A percentile compares a stretch with the other conserved stretches of the same genome.
Evolutionary conservation across 2,888 invertebrate species (phyloP).

Genomic region (Allacma fusca): DNA sequence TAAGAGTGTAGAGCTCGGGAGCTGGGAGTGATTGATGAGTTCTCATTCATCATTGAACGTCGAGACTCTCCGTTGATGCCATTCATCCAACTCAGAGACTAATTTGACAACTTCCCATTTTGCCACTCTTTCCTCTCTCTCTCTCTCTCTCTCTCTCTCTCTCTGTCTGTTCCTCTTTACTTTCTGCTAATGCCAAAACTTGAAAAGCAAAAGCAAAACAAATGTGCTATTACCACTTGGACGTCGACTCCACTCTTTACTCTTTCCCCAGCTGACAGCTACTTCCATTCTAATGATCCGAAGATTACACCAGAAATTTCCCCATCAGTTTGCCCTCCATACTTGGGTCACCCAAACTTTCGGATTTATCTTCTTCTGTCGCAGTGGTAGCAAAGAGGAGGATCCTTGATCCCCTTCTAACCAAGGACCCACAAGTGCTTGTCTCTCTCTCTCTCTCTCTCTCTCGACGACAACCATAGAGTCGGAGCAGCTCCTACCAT

Average conservation of each 20-base stretch:
- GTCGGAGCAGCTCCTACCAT: no score
- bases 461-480: neutral
- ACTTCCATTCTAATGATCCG: constrained; percentile 11
- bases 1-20: neutral
- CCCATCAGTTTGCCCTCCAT: neutral
- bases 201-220: constrained; percentile 29
- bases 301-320: constrained; percentile 4
- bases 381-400: neutral
- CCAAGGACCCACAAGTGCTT: no score
- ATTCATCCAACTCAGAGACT: constrained; percentile 43
- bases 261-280: constrained; percentile 9
- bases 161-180: neutral
- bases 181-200: constrained; percentile 29
- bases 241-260: neutral
- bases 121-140: constrained; percentile 31
- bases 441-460: no score
- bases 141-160: constrained; percentile 7
- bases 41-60: constrained; percentile 49
- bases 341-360: constrained; percentile 1
- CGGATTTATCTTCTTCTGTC: neutral
- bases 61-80: constrained; percentile 43
- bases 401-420: neutral
- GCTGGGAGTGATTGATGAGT: constrained; percentile 46
- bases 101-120: constrained; percentile 47
- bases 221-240: constrained; percentile 32